Evolutionary conservation across 2,888 invertebrate genomes (phyloP).

Genomic region (Eupsilia transversa): DNA sequence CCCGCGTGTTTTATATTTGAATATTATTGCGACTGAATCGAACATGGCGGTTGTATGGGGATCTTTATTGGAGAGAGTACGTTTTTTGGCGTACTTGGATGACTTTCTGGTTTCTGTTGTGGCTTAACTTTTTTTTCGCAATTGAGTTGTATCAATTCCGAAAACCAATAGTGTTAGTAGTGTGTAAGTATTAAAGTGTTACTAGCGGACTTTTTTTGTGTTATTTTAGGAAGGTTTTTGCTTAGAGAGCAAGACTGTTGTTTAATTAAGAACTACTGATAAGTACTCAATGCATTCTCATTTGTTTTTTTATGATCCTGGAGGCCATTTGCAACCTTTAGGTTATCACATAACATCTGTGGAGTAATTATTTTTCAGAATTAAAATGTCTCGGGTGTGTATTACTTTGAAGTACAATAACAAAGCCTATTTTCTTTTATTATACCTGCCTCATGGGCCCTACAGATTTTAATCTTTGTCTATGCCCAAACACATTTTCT

Average conservation of each 20-base stretch:
- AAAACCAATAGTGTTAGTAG: neutral
- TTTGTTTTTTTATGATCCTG: too few relatives aligned
- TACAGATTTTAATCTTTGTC: neutral
- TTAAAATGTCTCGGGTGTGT: neutral
- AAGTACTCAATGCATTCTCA: neutral
- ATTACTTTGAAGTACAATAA: slow-evolving; percentile 2
- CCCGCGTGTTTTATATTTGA: slow-evolving; percentile 67
- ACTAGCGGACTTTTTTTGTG: too few relatives aligned
- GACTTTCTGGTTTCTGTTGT: slow-evolving; percentile 2
- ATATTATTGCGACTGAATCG: slow-evolving; percentile 67
- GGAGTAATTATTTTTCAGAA: slow-evolving; percentile 6
- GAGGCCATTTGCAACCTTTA: neutral
- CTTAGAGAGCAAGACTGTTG: too few relatives aligned
- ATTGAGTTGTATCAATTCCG: slow-evolving; percentile 16
- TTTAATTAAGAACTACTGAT: neutral
- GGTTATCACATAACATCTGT: neutral
- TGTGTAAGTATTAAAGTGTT: too few relatives aligned
- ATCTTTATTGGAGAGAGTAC: slow-evolving; percentile 28
- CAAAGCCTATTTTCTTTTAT: slow-evolving; percentile 17
- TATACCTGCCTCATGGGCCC: neutral
- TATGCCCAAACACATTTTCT: slow-evolving; percentile 2
- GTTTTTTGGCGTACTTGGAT: slow-evolving; percentile 16
- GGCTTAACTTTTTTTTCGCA: neutral
- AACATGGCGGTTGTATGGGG: slow-evolving; percentile 39
- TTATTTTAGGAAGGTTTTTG: too few relatives aligned